A percentile compares a stretch with the other conserved stretches of the same genome.
Evolutionary conservation across 2,888 invertebrate species (phyloP).

Genomic region (Hermaeophaga mercurialis): DNA sequence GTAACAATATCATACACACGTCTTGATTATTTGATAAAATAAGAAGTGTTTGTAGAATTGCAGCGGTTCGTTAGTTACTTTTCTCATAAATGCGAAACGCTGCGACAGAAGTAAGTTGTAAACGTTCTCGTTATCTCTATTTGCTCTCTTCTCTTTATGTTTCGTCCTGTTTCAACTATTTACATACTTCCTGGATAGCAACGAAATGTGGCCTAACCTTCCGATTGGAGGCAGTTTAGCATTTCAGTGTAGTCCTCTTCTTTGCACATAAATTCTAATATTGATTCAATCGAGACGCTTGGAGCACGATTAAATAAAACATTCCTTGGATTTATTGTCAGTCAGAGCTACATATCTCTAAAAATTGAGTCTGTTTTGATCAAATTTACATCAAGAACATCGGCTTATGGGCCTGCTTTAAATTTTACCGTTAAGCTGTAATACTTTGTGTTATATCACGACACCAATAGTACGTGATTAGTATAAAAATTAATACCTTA

Average conservation of each 20-base stretch:
- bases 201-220: slow-evolving; percentile 23
- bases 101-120: slow-evolving; percentile 31
- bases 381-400: neutral
- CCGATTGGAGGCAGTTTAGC: slow-evolving; percentile 8
- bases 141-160: slow-evolving; percentile 27
- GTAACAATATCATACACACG: neutral
- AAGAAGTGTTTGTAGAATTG: neutral
- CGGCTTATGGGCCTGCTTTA: neutral
- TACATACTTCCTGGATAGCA: slow-evolving; percentile 31
- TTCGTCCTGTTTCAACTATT: slow-evolving; percentile 25
- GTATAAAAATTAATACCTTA: no score
- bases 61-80: slow-evolving; percentile 17
- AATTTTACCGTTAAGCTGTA: no score
- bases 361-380: slow-evolving; percentile 1
- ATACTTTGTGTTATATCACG: no score
- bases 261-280: slow-evolving; percentile 14
- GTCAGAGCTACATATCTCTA: neutral
- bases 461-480: no score
- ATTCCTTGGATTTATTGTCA: slow-evolving; percentile 11
- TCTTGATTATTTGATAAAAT: neutral
- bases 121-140: slow-evolving; percentile 33
- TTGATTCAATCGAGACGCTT: slow-evolving; percentile 16
- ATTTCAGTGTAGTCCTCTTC: slow-evolving; percentile 11
- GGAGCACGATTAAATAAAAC: slow-evolving; percentile 15
- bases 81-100: slow-evolving; percentile 21